phyloP scores from a whole-genome alignment of 2,797 vertebrate species.

The Rhinoraja longicauda region DNA sequence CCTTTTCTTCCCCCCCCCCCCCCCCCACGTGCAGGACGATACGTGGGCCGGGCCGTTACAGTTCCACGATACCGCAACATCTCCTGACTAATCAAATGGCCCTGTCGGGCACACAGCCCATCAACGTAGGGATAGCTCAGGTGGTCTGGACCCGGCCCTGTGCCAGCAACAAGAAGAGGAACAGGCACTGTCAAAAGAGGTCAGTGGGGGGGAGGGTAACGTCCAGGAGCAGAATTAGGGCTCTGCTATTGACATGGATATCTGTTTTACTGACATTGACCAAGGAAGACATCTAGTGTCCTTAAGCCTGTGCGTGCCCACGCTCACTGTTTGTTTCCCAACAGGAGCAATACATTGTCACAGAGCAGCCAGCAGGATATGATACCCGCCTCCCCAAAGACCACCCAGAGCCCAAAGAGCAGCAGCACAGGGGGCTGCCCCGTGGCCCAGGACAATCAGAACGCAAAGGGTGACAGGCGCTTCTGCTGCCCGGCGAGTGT shows the following conservation, averaged over 20 bases:
- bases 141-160: constrained; percentile 91
- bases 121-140: constrained; percentile 95
- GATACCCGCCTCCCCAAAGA: background rate
- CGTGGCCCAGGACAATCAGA: constrained; percentile 44
- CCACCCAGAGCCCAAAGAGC: background rate
- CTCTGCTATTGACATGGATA: too few relatives aligned
- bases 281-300: too few relatives aligned
- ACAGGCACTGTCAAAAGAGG: constrained; percentile 87
- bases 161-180: constrained; percentile 84
- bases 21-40: constrained; percentile 78
- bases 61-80: constrained; percentile 83
- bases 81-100: constrained; percentile 93
- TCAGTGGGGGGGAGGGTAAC: constrained; percentile 47
- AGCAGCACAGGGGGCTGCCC: background rate
- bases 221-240: too few relatives aligned
- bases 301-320: background rate
- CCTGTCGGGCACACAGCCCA: constrained; percentile 88
- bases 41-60: constrained; percentile 89
- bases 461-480: constrained; percentile 44
- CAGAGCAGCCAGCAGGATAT: background rate
- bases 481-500: constrained; percentile 62
- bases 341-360: constrained; percentile 74
- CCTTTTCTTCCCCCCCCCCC: background rate
- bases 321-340: constrained; percentile 45
- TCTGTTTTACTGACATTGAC: too few relatives aligned